A percentile compares a stretch with the other conserved stretches of the same genome.
These are phyloP conservation scores for Salpingus planirostris DNA, from an alignment of 2,888 invertebrate species.

Conservation along the genomic window DNA sequence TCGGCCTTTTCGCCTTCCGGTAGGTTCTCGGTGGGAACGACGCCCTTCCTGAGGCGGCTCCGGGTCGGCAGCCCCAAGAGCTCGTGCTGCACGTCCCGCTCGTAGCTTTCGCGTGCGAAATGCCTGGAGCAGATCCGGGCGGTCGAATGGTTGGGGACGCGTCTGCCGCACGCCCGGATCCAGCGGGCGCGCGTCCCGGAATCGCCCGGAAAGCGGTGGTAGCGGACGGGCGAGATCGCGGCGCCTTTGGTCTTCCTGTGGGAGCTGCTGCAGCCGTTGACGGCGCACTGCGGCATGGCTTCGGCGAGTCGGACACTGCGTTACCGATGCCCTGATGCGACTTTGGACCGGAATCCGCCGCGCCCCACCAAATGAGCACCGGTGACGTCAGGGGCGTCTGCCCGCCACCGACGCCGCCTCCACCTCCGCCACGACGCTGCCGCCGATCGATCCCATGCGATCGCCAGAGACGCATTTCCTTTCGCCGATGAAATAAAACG, in stretches of 20 bases:
- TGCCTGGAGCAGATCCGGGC: conserved; percentile 49
- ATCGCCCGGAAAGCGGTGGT: conserved; percentile 51
- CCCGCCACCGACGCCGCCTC: conserved; percentile 25
- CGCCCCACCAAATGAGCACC: conserved; percentile 39
- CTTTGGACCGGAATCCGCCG: conserved; percentile 24
- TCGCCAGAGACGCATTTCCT: too few relatives aligned
- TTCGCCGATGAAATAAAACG: too few relatives aligned
- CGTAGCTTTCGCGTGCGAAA: conserved; percentile 46
- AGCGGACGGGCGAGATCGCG: conserved; percentile 47
- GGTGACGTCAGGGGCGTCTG: conserved; percentile 40
- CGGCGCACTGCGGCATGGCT: conserved; percentile 51
- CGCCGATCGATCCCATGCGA: conserved; percentile 33
- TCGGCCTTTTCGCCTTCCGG: conserved; percentile 28
- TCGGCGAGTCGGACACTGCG: not conserved
- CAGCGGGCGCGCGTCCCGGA: conserved; percentile 44
- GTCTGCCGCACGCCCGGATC: conserved; percentile 47
- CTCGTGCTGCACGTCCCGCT: conserved; percentile 49
- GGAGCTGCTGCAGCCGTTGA: conserved; percentile 48
- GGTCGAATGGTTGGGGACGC: conserved; percentile 46
- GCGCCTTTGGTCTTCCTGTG: conserved; percentile 49
- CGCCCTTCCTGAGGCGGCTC: conserved; percentile 46
- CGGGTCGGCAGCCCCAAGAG: conserved; percentile 46
- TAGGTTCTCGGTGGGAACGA: conserved; percentile 39
- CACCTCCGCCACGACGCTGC: too few relatives aligned
- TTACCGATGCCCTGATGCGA: too few relatives aligned